Evolutionary conservation across 2,888 invertebrate genomes (phyloP).

Genomic region (Pyrocoelia pectoralis): DNA sequence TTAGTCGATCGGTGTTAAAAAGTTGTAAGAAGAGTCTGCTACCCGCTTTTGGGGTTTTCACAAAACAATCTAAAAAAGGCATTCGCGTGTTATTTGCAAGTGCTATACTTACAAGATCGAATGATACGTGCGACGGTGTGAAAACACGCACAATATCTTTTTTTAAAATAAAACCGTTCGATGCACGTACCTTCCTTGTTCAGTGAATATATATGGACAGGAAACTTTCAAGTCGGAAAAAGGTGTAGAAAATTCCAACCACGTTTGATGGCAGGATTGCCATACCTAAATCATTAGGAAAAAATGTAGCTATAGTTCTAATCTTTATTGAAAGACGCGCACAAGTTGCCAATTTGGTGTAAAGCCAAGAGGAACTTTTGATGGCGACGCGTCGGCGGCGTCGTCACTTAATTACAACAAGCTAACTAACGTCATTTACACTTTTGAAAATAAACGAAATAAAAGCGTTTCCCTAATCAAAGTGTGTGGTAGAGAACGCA

Average conservation of each 20-base stretch:
- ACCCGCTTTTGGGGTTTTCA: too few relatives aligned
- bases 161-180: not conserved
- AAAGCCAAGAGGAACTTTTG: not conserved
- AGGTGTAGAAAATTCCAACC: not conserved
- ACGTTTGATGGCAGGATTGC: conserved; percentile 6
- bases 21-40: too few relatives aligned
- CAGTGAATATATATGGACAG: not conserved
- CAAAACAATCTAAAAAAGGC: not conserved
- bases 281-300: conserved; percentile 11
- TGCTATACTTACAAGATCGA: not conserved
- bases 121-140: not conserved
- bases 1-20: too few relatives aligned
- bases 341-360: conserved; percentile 9
- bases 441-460: conserved; percentile 1
- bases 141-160: not conserved
- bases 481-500: conserved; percentile 13
- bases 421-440: not conserved
- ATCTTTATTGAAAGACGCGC: conserved; percentile 12
- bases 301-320: not conserved
- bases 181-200: not conserved
- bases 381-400: not conserved
- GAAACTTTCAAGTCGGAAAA: not conserved
- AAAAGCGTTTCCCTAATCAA: conserved; percentile 12
- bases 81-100: not conserved
- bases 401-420: not conserved